Conservation (phyloP, 1,140 invertebrate species). For the Campoletis sonorensis region DNA sequence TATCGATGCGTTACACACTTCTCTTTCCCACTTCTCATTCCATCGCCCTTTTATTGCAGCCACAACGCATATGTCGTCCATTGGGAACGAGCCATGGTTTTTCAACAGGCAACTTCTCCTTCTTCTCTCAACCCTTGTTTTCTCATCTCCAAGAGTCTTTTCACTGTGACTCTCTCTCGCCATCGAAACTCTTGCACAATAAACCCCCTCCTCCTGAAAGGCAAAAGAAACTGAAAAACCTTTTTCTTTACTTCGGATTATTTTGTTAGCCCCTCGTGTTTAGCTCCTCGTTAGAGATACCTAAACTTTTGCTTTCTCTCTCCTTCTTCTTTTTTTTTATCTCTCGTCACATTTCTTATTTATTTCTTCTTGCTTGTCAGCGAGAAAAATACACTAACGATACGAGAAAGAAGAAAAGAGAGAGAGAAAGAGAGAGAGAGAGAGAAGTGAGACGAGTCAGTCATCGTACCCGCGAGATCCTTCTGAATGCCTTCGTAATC, state of each 20-base stretch:
- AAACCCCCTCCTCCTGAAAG: not conserved
- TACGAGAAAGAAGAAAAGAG: slow-evolving; percentile 49
- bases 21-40: slow-evolving; percentile 21
- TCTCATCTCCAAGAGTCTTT: slow-evolving; percentile 8
- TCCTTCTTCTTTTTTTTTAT: slow-evolving; percentile 27
- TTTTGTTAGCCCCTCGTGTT: slow-evolving; percentile 34
- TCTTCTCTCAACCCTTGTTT: not conserved
- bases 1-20: slow-evolving; percentile 22
- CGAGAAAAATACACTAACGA: slow-evolving; percentile 73
- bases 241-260: not conserved
- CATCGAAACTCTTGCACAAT: not conserved
- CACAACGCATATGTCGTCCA: slow-evolving; percentile 37
- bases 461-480: not conserved
- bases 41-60: slow-evolving; percentile 12
- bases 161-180: not conserved
- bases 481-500: slow-evolving; percentile 58
- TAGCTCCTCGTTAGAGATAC: slow-evolving; percentile 27
- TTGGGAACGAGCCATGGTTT: slow-evolving; percentile 7
- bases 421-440: not conserved
- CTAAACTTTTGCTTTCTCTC: not conserved
- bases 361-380: slow-evolving; percentile 3
- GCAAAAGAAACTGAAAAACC: not conserved
- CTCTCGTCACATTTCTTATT: not conserved
- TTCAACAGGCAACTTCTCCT: slow-evolving; percentile 16
- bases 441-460: not conserved